These are phyloP conservation scores for Gnathonemus echidnorhynchus DNA, from an alignment of 2,113 vertebrate species.

Conservation along the genomic window DNA sequence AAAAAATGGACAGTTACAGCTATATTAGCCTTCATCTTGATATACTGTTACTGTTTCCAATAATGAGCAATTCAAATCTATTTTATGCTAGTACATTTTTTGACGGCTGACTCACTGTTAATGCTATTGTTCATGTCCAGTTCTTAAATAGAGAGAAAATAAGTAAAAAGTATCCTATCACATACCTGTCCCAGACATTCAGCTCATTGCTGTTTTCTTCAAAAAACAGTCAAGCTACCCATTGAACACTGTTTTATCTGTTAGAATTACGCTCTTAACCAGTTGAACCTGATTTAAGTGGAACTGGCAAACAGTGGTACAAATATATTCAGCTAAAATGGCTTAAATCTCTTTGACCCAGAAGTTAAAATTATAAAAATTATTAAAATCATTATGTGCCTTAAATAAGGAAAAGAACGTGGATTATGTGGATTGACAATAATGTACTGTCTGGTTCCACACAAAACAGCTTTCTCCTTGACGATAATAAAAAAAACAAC, in stretches of 20 bases:
- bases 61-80: neutral
- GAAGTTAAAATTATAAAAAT: constrained; percentile 10
- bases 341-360: neutral
- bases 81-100: neutral
- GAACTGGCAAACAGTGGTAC: neutral
- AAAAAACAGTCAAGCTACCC: neutral
- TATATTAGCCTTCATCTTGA: neutral
- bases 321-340: constrained; percentile 1
- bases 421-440: constrained; percentile 19
- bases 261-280: neutral
- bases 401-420: constrained; percentile 8
- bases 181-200: neutral
- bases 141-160: constrained; percentile 5
- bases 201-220: neutral
- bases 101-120: neutral
- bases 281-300: neutral
- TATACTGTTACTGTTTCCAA: neutral
- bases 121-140: neutral
- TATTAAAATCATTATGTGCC: constrained; percentile 19
- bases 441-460: constrained; percentile 23
- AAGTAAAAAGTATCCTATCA: neutral
- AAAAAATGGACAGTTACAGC: neutral
- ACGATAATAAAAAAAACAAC: constrained; percentile 1
- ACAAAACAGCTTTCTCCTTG: neutral
- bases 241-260: neutral